Percentiles rank a stretch among this genome's conserved stretches.
Conservation (phyloP, 2,888 invertebrate species). For the Megalurothrips usitatus region DNA sequence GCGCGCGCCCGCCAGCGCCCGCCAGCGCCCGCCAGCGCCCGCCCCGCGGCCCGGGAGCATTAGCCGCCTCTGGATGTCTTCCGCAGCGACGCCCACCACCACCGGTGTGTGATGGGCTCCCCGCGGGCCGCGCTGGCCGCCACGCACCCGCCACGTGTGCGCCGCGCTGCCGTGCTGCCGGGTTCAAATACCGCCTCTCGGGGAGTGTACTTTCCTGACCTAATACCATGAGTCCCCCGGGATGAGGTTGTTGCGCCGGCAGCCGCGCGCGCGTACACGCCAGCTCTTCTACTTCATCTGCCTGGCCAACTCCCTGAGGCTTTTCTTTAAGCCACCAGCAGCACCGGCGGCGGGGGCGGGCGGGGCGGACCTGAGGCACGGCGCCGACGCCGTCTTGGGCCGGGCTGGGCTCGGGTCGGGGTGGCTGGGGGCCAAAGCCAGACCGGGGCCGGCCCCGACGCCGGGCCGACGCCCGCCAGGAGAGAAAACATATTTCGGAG, state of each 20-base stretch:
- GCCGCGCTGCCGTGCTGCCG: background rate
- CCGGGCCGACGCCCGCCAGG: no score
- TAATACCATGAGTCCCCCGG: no score
- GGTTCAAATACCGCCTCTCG: background rate
- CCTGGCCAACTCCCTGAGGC: constrained; percentile 6
- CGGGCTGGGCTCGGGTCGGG: no score
- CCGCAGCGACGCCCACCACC: background rate
- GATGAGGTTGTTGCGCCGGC: no score
- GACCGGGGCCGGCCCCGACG: no score
- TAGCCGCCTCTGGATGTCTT: background rate
- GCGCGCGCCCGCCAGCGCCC: background rate
- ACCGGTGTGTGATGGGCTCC: background rate
- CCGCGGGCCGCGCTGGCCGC: background rate
- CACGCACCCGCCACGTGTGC: background rate
- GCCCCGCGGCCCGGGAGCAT: background rate
- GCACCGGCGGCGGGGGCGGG: background rate
- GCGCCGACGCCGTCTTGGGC: no score
- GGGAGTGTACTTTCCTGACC: no score
- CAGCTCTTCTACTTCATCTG: background rate
- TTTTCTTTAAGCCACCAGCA: background rate
- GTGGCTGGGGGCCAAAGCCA: no score
- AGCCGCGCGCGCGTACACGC: no score
- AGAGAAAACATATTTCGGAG: no score
- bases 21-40: background rate
- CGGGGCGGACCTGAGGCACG: no score